Conservation (phyloP, 2,888 invertebrate species). For the Spilarctia lutea region DNA sequence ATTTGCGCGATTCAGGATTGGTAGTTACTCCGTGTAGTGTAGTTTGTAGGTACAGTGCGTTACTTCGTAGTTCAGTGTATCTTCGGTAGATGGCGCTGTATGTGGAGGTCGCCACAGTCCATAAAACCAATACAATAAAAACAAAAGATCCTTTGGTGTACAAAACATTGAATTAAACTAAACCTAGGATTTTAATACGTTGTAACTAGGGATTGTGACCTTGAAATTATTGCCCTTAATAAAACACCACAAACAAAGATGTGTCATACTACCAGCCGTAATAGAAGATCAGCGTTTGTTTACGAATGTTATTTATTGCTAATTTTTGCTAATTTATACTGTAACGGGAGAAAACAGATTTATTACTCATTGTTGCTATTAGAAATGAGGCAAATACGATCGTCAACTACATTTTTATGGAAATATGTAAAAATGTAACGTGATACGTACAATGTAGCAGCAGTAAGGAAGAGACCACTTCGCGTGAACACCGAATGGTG, state of each 20-base stretch:
- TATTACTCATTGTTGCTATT: conserved; percentile 39
- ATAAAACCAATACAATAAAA: no score
- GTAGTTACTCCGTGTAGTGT: no score
- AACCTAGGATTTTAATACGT: neutral
- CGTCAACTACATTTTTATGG: conserved; percentile 11
- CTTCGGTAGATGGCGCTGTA: no score
- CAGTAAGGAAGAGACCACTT: conserved; percentile 79
- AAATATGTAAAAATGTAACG: conserved; percentile 29
- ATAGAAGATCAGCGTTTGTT: neutral
- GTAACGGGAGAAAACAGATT: conserved; percentile 27
- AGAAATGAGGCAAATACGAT: conserved; percentile 23
- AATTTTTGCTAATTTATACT: conserved; percentile 31
- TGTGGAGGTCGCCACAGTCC: no score
- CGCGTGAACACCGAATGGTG: conserved; percentile 69
- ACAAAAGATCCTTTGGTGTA: neutral
- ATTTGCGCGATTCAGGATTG: no score
- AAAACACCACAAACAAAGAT: neutral
- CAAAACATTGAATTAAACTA: neutral
- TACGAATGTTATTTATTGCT: conserved; percentile 18
- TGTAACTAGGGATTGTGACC: no score
- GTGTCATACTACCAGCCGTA: neutral
- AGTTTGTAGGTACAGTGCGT: no score
- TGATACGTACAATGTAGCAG: conserved; percentile 69
- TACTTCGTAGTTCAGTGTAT: no score
- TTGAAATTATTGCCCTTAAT: no score